Evolutionary conservation across 53 echinoderm and acorn worm genomes (phyloP).

Genomic region (Paracentrotus lividus): DNA sequence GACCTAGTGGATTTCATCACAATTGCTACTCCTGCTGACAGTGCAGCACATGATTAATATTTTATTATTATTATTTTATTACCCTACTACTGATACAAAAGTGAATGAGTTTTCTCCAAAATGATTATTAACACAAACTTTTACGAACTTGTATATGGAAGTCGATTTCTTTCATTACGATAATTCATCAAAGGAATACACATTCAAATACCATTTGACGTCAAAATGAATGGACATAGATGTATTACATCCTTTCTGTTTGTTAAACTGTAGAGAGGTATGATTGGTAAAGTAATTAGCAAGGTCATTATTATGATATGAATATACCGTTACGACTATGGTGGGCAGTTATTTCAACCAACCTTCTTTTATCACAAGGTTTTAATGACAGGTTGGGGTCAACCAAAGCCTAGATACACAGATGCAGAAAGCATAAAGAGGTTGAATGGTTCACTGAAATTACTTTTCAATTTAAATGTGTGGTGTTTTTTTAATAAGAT

Average conservation of each 20-base stretch:
- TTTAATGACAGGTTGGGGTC: not conserved
- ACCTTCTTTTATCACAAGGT: not conserved
- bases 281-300: constrained; percentile 14
- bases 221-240: not conserved
- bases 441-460: not conserved
- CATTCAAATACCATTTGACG: not conserved
- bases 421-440: not conserved
- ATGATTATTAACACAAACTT: too few species aligned
- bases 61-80: too few species aligned
- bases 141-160: too few species aligned
- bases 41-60: too few species aligned
- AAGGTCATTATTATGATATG: not conserved
- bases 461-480: not conserved
- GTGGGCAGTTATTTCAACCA: constrained; percentile 20
- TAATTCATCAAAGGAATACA: not conserved
- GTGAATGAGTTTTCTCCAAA: too few species aligned
- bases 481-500: not conserved
- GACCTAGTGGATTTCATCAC: too few species aligned
- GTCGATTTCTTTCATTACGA: not conserved
- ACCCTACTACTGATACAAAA: too few species aligned
- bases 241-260: constrained; percentile 2
- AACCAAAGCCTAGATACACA: not conserved
- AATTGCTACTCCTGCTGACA: too few species aligned
- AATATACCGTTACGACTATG: not conserved
- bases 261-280: not conserved